Base-by-base conservation (phyloP, 2,888 invertebrate genomes). In the Tetheella fluctuosa region DNA sequence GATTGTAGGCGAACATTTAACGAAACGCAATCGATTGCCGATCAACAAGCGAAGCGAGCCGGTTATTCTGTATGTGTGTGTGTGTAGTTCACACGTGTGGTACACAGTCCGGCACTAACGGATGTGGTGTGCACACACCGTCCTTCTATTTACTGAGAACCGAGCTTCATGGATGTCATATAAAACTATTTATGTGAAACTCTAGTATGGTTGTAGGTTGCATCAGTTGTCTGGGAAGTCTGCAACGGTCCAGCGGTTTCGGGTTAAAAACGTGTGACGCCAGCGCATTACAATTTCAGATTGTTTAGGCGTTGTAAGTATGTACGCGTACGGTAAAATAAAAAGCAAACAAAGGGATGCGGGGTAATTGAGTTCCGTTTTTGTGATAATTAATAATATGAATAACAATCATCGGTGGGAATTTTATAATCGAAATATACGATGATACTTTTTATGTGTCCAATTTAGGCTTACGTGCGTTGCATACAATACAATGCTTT, bases 11-110 rank as follows among this genome's bases (percentile, higher is more conserved):
- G 77, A 73, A 81, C 82, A 80, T 85, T 84, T 83, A 80, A 80
- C 77, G 76, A 81, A 74, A 77, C 81, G 80, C 83, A 85, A 89
- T 90, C 90, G 86, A 89, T 88, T 80, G 81, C 77, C 81, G 85
- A 88, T 87, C 83, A 69, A 70, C 71, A 71, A 73, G 76, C 79
- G 74, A 76, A 75, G 72, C 71, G 67, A 76, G 81, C 85, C 83
- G 83, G 86, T 86, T 78, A 70, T 62, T 65, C 58, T 61, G 59
- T 53, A 60, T 57, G 70, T 69, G 74, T 59, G 37, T 59, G 60
- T 60, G 52, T 25, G 53, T 54, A 65, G 65, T 64, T 61, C 59
- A 67, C 64, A 55, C 63, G 48, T 48, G 48, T 48, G 48, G 20
- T 48, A 48, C 48, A 20, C 48, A 69, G 68, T 68, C 62, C 70